These are phyloP conservation scores for Sthenelais limicola DNA, from an alignment of 2,888 invertebrate genomes.

Conservation along the genomic window DNA sequence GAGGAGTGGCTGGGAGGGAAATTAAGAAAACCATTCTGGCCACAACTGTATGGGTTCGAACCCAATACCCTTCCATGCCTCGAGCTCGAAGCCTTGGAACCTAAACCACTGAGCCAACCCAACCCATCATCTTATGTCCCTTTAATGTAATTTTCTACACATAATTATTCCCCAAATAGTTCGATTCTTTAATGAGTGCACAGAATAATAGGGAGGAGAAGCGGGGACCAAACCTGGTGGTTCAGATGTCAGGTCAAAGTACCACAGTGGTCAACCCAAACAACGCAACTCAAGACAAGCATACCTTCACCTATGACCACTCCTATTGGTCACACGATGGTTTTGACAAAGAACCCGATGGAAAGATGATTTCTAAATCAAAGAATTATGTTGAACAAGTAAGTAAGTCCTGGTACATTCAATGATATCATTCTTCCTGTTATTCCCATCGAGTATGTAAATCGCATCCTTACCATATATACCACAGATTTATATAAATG, in stretches of 20 bases:
- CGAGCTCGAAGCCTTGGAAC: background rate
- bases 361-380: constrained; percentile 40
- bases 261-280: constrained; percentile 61
- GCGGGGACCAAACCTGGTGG: constrained; percentile 64
- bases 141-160: background rate
- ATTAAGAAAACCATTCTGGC: too few relatives aligned
- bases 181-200: constrained; percentile 1
- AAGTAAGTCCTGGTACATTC: too few relatives aligned
- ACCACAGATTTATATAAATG: too few relatives aligned
- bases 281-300: constrained; percentile 56
- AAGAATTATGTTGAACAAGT: constrained; percentile 48
- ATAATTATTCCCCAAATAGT: background rate
- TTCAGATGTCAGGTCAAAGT: constrained; percentile 63
- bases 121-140: too few relatives aligned
- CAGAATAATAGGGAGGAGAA: constrained; percentile 65
- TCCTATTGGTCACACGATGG: constrained; percentile 53
- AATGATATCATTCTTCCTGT: too few relatives aligned
- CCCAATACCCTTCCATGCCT: too few relatives aligned
- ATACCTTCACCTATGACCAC: constrained; percentile 49
- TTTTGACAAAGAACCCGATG: constrained; percentile 40
- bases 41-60: too few relatives aligned
- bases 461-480: too few relatives aligned
- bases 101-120: too few relatives aligned
- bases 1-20: too few relatives aligned
- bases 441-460: too few relatives aligned